Conservation (phyloP, 2,888 invertebrate species). For the Psylliodes chrysocephalus region DNA sequence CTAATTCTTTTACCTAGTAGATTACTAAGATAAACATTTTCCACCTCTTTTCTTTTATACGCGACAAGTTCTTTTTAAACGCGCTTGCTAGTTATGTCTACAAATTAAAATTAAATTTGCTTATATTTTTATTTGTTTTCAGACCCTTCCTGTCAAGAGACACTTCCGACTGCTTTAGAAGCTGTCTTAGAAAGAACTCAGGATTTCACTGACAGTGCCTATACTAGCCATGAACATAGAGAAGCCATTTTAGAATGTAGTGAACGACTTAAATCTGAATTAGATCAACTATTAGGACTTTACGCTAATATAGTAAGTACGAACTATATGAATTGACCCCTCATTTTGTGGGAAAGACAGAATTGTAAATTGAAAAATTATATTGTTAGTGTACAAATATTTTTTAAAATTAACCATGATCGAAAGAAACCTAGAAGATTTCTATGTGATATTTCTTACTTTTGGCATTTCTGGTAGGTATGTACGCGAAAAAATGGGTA, state of each 20-base stretch:
- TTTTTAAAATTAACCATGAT: too few species aligned
- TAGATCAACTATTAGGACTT: conserved; percentile 88
- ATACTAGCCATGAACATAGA: conserved; percentile 96
- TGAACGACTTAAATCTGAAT: conserved; percentile 90
- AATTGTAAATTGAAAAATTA: too few species aligned
- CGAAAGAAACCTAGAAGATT: too few species aligned
- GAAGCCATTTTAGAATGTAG: conserved; percentile 90
- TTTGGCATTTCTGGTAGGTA: too few species aligned
- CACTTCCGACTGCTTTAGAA: conserved; percentile 87
- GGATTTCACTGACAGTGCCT: conserved; percentile 99
- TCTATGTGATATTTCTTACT: too few species aligned
- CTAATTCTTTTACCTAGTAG: too few species aligned
- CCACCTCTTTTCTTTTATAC: too few species aligned
- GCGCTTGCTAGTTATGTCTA: neutral
- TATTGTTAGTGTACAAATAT: too few species aligned
- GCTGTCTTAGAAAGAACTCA: conserved; percentile 93
- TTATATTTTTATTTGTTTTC: conserved; percentile 38
- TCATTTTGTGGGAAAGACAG: too few species aligned
- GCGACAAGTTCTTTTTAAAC: too few species aligned
- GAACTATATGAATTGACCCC: neutral
- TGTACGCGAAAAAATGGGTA: too few species aligned
- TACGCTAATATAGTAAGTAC: conserved; percentile 82
- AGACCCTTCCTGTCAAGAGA: conserved; percentile 72
- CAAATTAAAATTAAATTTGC: neutral
- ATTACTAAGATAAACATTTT: too few species aligned